Base-by-base conservation (phyloP, 2,113 vertebrate species). In the Todiramphus saurophagus region DNA sequence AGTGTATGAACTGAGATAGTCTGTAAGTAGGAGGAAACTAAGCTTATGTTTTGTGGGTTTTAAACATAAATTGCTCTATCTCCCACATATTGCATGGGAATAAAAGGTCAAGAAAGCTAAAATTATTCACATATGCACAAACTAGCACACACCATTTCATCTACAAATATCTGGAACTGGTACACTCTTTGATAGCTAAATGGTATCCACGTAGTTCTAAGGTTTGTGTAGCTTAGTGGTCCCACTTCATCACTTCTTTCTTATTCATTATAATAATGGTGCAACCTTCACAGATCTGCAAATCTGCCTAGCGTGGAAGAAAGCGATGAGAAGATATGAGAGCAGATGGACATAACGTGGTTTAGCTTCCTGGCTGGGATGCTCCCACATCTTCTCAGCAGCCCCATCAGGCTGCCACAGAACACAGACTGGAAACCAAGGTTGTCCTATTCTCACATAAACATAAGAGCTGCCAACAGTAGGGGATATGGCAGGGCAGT, bases 11-110 rank as follows among this genome's bases (percentile, higher is more conserved):
- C 39, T 43, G 58, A 89, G 56, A 74, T 50, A 1, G 44, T 96
- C 84, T 78, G 19, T 75, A 92, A 84, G 80, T 31, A 81, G 60
- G 83, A 92, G 69, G 73, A 91, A 90, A 81, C 33, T 7, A 89
- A 74, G 41, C 28, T 83, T 89, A 69, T 77, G 51, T 63, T 93
- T 90, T 74, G 31, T 33, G 53, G 46, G 7, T 23, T 94, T 92
- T 63, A 89, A 92, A 96, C 92, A 66, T n/a, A 87, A 50, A 30
- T 74, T 59, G 46, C 37, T 77, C 11, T 77, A 46, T 83, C 63
- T 91, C 11, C 37, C 43, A 68, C 46, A 51, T 74, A 77, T 46
- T 96, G n/a, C 46, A 63, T 56, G 37, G 51, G 92, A 93, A 87
- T 33, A n/a, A 77, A 74, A 86, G 28, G 37, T 44, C 28, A 73